Base-by-base conservation (phyloP, 2,113 vertebrate genomes). In the Anthoscopus minutus region DNA sequence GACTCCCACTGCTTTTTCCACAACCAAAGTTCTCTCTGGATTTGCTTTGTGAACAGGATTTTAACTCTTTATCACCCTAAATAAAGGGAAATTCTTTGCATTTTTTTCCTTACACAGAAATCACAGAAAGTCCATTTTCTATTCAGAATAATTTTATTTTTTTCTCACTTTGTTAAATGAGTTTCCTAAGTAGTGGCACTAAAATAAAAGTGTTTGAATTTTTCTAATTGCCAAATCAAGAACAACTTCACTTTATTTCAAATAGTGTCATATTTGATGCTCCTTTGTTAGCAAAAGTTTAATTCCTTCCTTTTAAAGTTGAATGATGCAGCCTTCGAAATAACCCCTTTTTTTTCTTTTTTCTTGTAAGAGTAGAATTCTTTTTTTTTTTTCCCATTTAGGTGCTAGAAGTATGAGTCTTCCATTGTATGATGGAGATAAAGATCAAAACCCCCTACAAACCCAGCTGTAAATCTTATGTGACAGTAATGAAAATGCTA, bases 1-100 rank as follows among this genome's bases (percentile, higher is more conserved):
- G 77, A 97, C 97, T 94, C 96, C 97, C 90, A 91, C 96, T 94
- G 97, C 42, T 96, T 94, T 71, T 85, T 76, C 80, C 86, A 91
- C 86, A 88, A 93, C 84, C 66, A 18, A 93, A 67, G 86, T 86
- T 81, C 82, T 74, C 88, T 87, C 79, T 77, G 93, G 92, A 88
- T 86, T 92, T 67, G 56, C 51, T 84, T 69, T 86, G 92, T 93
- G 90, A 62, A 77, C 11, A 70, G 76, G 85, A 64, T 64, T 96
- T 98, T 97, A 98, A 98, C 96, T 94, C 97, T 96, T 94, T 80
- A 88, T 85, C 90, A 77, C 10, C 91, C 87, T 35, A 86, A 65
- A 92, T 44, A 92, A 72, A 96, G 77, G 11, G 73, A 92, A 64
- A 86, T 93, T 70, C 53, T 95, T 79, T 22, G 69, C 44, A 53